Evolutionary conservation across 37 sponge, comb jelly and placozoan species (phyloP), one percentile per base, ranked within the genome.

Genomic region (Oscarella lobularis): DNA sequence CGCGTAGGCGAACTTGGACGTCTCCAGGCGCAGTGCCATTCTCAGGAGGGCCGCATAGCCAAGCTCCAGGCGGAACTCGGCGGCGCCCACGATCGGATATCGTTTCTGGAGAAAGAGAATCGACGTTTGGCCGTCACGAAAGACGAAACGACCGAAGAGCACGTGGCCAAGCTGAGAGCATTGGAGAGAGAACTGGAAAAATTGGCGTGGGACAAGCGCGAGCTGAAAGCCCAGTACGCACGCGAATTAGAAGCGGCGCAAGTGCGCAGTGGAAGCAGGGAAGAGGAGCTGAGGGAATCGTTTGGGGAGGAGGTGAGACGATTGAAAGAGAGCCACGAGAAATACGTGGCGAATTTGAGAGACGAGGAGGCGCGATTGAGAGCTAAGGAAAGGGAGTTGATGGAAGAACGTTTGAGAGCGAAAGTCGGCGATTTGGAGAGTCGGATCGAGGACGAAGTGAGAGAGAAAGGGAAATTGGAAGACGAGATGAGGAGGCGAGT

Each of bases 161-260:
- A n/a, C n/a, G n/a, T n/a, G n/a, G n/a, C n/a, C n/a, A n/a, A n/a
- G n/a, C n/a, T n/a, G n/a, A n/a, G n/a, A n/a, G n/a, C n/a, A n/a
- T n/a, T n/a, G n/a, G n/a, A n/a, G n/a, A n/a, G n/a, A n/a, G 78
- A 86, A 66, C 34, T 90, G 72, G 81, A 81, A 4, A 66, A 39
- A 2, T 1, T 83, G 3, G 35, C 36, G 27, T 37, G 67, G 38
- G 90, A 86, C 67, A 86, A 80, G 60, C 81, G 83, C 34, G 78
- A 86, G 41, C 78, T 86, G 3, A 76, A 67, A 48, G 65, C 83
- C 32, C 90, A 90, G 78, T 90, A 74, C 78, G 87, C 87, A 1
- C 75, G 74, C 6, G 90, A 90, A 72, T 86, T 90, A 27, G 90
- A 90, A 72, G 87, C 84, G 37, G 87, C 87, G 9, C 87, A 86